These are phyloP conservation scores for Nowickia ferox DNA, from an alignment of 2,888 invertebrate genomes.

Conservation along the genomic window DNA sequence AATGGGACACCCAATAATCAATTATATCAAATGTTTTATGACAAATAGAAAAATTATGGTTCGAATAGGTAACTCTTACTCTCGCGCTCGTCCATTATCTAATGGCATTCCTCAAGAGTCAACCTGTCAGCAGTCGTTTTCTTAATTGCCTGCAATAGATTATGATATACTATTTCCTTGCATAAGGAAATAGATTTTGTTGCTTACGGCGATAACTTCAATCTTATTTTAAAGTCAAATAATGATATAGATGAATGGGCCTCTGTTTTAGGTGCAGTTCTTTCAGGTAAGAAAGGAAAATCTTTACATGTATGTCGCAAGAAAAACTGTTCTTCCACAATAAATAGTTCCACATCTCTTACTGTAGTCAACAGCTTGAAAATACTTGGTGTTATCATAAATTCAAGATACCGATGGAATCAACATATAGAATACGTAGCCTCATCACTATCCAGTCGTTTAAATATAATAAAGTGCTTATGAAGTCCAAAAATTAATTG, in stretches of 20 bases:
- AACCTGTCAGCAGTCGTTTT: slow-evolving; percentile 62
- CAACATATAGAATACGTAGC: slow-evolving; percentile 57
- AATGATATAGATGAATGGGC: slow-evolving; percentile 61
- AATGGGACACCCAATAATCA: slow-evolving; percentile 35
- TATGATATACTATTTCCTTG: slow-evolving; percentile 25
- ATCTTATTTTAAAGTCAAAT: slow-evolving; percentile 52
- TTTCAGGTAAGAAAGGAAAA: slow-evolving; percentile 58
- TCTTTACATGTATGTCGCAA: slow-evolving; percentile 67
- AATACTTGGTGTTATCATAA: slow-evolving; percentile 69
- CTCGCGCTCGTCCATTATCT: slow-evolving; percentile 22
- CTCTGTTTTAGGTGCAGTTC: slow-evolving; percentile 51
- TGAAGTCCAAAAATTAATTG: slow-evolving; percentile 41
- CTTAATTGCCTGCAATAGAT: slow-evolving; percentile 59
- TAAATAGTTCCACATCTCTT: slow-evolving; percentile 46
- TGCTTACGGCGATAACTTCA: slow-evolving; percentile 71
- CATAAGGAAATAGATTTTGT: slow-evolving; percentile 61
- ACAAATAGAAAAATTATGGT: slow-evolving; percentile 56
- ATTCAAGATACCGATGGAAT: slow-evolving; percentile 68
- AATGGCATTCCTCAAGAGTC: too few relatives aligned
- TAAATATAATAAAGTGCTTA: slow-evolving; percentile 68
- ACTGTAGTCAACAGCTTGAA: slow-evolving; percentile 30
- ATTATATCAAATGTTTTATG: slow-evolving; percentile 57
- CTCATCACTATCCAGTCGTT: slow-evolving; percentile 32
- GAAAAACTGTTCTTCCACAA: slow-evolving; percentile 43
- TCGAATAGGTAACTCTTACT: slow-evolving; percentile 31